Conservation (phyloP, 2,113 vertebrate genomes). For the Pyxicephalus adspersus region DNA sequence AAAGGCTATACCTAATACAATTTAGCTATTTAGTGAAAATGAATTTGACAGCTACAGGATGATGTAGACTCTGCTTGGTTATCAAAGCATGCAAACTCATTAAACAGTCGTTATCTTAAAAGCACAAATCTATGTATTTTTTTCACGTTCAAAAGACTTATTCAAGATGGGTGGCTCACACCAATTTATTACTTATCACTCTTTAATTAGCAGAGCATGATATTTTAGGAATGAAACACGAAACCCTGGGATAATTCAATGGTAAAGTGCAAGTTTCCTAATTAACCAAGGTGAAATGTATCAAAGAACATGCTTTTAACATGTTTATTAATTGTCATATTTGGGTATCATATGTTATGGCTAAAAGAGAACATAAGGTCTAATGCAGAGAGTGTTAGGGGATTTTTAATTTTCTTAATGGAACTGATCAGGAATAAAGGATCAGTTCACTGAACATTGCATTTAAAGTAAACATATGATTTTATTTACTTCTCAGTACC, state of each 20-base stretch:
- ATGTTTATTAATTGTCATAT: too few relatives aligned
- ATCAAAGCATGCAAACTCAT: background rate
- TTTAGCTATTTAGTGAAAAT: background rate
- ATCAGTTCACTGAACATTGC: too few relatives aligned
- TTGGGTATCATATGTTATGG: too few relatives aligned
- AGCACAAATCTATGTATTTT: conserved; percentile 3
- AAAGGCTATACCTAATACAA: background rate
- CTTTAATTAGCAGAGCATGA: background rate
- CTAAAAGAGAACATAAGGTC: too few relatives aligned
- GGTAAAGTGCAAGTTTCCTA: background rate
- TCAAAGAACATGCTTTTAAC: too few relatives aligned
- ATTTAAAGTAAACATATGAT: too few relatives aligned
- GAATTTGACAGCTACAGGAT: background rate
- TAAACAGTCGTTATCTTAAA: background rate
- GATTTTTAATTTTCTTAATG: too few relatives aligned
- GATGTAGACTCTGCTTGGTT: background rate
- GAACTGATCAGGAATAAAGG: too few relatives aligned
- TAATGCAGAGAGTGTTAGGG: too few relatives aligned
- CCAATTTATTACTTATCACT: background rate
- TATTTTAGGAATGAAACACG: background rate
- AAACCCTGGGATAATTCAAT: background rate
- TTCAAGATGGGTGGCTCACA: background rate
- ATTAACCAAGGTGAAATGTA: background rate
- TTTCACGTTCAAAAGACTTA: too few relatives aligned
- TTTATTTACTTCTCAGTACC: too few relatives aligned